Evolutionary conservation across 2,888 invertebrate species (phyloP).

Genomic region (Tetheella fluctuosa): DNA sequence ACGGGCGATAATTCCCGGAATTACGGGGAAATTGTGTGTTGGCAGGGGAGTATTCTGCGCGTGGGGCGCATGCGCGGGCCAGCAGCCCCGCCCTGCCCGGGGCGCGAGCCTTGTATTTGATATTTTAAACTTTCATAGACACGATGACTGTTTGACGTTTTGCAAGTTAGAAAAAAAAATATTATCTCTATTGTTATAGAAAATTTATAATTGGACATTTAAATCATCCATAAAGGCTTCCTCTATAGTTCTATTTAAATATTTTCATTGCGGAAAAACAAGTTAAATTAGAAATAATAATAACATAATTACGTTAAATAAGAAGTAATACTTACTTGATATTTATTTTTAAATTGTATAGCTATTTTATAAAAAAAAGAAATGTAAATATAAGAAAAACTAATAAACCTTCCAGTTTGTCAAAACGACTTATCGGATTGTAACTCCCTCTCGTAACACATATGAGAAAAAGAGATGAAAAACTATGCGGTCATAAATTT

Average conservation of each 20-base stretch:
- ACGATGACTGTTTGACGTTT: conserved; percentile 14
- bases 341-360: too few relatives aligned
- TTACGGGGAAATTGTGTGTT: conserved; percentile 53
- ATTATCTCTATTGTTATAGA: neutral
- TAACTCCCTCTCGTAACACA: neutral
- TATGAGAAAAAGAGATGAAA: neutral
- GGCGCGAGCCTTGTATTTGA: conserved; percentile 47
- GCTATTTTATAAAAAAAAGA: too few relatives aligned
- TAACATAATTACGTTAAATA: too few relatives aligned
- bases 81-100: conserved; percentile 75
- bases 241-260: too few relatives aligned
- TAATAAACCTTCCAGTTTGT: neutral
- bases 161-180: neutral
- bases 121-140: conserved; percentile 57
- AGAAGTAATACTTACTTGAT: too few relatives aligned
- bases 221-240: too few relatives aligned
- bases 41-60: conserved; percentile 26
- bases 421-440: neutral
- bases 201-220: too few relatives aligned
- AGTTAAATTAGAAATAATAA: too few relatives aligned
- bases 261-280: too few relatives aligned
- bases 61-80: conserved; percentile 61
- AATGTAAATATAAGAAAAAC: neutral
- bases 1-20: conserved; percentile 59
- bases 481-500: neutral